Base-by-base conservation (phyloP, 2,113 vertebrate species). In the Thalassoma bifasciatum region DNA sequence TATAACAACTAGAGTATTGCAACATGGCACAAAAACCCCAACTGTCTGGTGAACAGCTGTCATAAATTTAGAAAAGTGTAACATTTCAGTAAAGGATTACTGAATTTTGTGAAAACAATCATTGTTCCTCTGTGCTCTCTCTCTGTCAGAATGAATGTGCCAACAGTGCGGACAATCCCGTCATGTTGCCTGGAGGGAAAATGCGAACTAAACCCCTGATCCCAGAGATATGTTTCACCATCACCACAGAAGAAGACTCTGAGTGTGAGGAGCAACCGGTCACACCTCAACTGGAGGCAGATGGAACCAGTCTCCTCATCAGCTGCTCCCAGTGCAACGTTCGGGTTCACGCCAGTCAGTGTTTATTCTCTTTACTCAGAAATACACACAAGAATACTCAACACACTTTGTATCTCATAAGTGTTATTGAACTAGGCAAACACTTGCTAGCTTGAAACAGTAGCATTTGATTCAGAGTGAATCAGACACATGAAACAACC, bases 221-320 rank as follows among this genome's bases (percentile, higher is more conserved):
- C 89, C 98, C 97, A 9, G 98, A 99, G 91, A 95, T 95, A 95
- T 99, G 98, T 37, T 99, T 99, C 86, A 96, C 94, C 81, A 94
- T 95, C 19, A 97, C 95, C 75, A 96, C 92, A 1, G 93, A 94
- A 36, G 91, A 95, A 51, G 96, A 93, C 81, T 92, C 96, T 0
- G 96, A 98, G 66, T 90, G 94, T 65, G 77, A 89, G 51, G 66
- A 88, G 47, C 95, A 91, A 49, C 93, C 94, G 5, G 91, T 93
- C 53, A 95, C 95, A 1, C 93, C 97, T 1, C 94, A 95, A 74
- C 91, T 99, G 17, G 97, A 98, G 82, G 95, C 96, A 61, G 96
- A 99, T 22, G 97, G 97, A 75, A 99, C 96, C 86, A 99, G 97
- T 10, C 2, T 97, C 21, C 94, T 99, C 0, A 88, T 99, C 89